These are phyloP conservation scores for Misgurnus mizolepis DNA, from an alignment of 2,113 vertebrate species.

Conservation along the genomic window DNA sequence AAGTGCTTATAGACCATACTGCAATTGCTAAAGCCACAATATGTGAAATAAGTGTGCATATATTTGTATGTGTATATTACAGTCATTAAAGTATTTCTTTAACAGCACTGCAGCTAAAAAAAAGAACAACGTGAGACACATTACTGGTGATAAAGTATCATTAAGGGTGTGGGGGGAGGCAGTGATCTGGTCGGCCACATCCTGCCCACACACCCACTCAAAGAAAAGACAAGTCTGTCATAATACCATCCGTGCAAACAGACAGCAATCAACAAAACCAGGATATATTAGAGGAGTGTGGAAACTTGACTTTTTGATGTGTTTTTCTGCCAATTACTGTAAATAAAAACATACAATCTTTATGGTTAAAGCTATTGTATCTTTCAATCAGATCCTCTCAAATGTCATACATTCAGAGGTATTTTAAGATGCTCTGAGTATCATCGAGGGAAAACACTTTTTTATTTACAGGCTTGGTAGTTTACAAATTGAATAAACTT, in stretches of 20 bases:
- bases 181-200: conserved; percentile 34
- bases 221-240: background rate
- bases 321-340: background rate
- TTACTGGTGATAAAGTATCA: conserved; percentile 21
- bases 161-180: background rate
- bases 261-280: background rate
- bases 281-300: background rate
- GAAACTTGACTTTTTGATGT: background rate
- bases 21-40: too few relatives aligned
- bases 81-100: background rate
- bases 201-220: conserved; percentile 42
- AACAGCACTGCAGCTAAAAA: background rate
- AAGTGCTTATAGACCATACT: too few relatives aligned
- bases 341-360: background rate
- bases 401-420: too few relatives aligned
- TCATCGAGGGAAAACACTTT: too few relatives aligned
- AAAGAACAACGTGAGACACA: conserved; percentile 2
- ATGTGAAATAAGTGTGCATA: background rate
- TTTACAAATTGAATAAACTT: too few relatives aligned
- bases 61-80: background rate
- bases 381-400: too few relatives aligned
- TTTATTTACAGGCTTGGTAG: too few relatives aligned
- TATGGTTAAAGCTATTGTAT: too few relatives aligned
- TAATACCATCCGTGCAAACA: background rate
- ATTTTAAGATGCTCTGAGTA: too few relatives aligned